These are phyloP conservation scores for Calidris pugnax DNA, from an alignment of 2,113 vertebrate species.

Conservation along the genomic window DNA sequence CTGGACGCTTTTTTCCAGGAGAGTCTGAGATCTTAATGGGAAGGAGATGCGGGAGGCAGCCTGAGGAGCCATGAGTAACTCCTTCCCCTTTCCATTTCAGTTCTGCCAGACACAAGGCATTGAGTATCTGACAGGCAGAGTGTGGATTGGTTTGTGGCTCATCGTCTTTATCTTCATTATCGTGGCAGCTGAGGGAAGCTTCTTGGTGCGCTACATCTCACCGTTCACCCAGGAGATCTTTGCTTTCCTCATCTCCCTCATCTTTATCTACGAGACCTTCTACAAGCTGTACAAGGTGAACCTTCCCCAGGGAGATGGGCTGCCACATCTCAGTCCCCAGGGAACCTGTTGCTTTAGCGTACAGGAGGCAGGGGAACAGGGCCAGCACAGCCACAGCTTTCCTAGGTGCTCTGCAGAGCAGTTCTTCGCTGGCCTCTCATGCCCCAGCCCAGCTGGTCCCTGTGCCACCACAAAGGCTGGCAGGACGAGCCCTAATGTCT, in stretches of 20 bases:
- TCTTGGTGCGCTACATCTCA: conserved; percentile 96
- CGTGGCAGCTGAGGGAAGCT: conserved; percentile 94
- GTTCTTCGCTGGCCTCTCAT: neutral
- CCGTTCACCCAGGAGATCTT: conserved; percentile 99
- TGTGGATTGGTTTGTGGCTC: conserved; percentile 98
- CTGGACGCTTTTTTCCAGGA: neutral
- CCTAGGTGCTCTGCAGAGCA: neutral
- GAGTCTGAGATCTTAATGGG: neutral
- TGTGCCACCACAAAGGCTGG: neutral
- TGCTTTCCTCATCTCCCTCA: conserved; percentile 97
- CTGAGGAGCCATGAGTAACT: conserved; percentile 3
- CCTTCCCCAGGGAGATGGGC: neutral
- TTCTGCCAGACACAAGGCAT: conserved; percentile 91
- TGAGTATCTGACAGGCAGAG: conserved; percentile 94
- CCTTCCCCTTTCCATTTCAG: conserved; percentile 68
- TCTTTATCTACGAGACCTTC: conserved; percentile 98
- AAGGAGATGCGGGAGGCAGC: neutral
- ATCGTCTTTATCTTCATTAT: conserved; percentile 91
- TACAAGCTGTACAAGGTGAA: conserved; percentile 92
- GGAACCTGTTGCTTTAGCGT: neutral
- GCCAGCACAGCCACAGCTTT: conserved; percentile 6
- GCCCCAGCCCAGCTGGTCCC: neutral
- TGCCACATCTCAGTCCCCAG: neutral
- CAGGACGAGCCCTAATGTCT: neutral
- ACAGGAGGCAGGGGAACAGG: neutral